Evolutionary conservation across 2,888 invertebrate genomes (phyloP).

Genomic region (Therioaphis trifolii): DNA sequence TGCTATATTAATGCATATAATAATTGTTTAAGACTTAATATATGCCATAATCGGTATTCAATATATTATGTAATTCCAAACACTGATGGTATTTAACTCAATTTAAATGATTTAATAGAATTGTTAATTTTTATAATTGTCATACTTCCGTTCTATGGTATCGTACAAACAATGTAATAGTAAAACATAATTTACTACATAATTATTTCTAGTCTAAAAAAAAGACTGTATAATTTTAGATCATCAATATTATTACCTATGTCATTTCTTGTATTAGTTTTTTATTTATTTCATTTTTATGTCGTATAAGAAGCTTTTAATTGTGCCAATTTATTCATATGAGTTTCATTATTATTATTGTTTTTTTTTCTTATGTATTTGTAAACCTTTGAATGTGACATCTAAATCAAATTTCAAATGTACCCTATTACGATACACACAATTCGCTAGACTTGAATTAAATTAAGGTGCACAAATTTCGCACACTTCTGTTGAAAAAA

Average conservation of each 20-base stretch:
- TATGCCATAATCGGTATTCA: constrained; percentile 38
- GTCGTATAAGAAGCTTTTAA: constrained; percentile 47
- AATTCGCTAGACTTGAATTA: constrained; percentile 35
- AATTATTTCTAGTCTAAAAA: constrained; percentile 58
- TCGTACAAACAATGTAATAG: constrained; percentile 56
- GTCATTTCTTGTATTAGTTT: constrained; percentile 36
- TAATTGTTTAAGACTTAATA: constrained; percentile 52
- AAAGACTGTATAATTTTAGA: constrained; percentile 60
- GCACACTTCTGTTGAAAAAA: constrained; percentile 46
- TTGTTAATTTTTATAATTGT: constrained; percentile 44
- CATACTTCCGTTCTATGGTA: constrained; percentile 46
- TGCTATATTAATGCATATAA: constrained; percentile 39
- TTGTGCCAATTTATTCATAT: constrained; percentile 58
- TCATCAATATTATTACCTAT: constrained; percentile 50
- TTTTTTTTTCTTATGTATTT: constrained; percentile 10
- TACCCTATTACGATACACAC: constrained; percentile 36
- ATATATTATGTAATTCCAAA: constrained; percentile 19
- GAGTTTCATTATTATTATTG: constrained; percentile 37
- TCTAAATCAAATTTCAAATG: constrained; percentile 36
- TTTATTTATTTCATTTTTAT: constrained; percentile 31
- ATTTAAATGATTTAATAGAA: constrained; percentile 52
- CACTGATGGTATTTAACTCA: constrained; percentile 31
- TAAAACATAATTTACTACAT: constrained; percentile 52
- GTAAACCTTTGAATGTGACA: constrained; percentile 31
- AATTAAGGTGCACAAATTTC: constrained; percentile 46